Conservation (phyloP, 2,797 vertebrate species). For the Distichodus sexfasciatus region DNA sequence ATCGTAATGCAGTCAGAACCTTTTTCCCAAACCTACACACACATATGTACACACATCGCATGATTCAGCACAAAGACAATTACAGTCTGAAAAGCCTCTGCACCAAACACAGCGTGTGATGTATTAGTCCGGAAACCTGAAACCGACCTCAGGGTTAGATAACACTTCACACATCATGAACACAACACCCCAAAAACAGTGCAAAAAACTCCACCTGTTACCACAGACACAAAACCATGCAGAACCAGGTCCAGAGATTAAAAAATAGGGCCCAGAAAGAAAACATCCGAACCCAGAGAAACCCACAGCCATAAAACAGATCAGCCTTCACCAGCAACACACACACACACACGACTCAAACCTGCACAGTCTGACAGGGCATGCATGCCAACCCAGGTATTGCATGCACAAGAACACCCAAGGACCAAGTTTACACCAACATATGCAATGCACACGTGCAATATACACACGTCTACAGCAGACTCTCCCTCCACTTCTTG, state of each 20-base stretch:
- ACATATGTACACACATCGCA: conserved; percentile 50
- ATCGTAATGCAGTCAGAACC: conserved; percentile 86
- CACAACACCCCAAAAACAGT: neutral
- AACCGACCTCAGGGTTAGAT: neutral
- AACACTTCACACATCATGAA: too few species aligned
- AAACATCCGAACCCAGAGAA: too few species aligned
- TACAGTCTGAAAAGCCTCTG: neutral
- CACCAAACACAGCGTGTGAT: neutral
- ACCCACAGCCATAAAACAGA: conserved; percentile 1
- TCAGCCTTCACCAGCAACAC: conserved; percentile 39
- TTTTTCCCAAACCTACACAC: conserved; percentile 74
- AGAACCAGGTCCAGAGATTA: neutral
- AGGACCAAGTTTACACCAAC: too few species aligned
- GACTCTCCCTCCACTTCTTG: conserved; percentile 62
- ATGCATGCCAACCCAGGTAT: too few species aligned
- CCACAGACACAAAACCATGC: neutral
- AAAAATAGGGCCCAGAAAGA: too few species aligned
- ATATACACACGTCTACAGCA: conserved; percentile 60
- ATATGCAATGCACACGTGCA: neutral
- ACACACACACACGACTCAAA: neutral
- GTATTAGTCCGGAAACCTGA: neutral
- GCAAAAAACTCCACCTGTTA: too few species aligned
- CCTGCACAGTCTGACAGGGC: too few species aligned
- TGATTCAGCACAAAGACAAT: conserved; percentile 12
- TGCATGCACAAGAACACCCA: too few species aligned